Base-by-base conservation (phyloP, 2,888 invertebrate species). In the Apoda limacodes region DNA sequence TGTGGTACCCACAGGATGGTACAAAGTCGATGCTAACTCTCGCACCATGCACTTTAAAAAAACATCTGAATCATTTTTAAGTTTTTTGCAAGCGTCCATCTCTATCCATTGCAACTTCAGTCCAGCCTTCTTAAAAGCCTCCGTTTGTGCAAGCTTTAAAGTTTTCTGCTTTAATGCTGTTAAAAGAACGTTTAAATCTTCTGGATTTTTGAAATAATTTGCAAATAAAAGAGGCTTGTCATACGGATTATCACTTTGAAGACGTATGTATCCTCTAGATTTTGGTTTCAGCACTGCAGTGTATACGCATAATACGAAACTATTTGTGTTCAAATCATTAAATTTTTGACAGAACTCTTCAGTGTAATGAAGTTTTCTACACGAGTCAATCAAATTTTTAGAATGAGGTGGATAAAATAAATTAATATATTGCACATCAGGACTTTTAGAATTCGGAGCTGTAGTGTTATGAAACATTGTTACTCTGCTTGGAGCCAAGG, bases 211-310 rank as follows among this genome's bases (percentile, higher is more conserved):
- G 19, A 89, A 75, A 55, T 88, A 90, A 45, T 88, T 87, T 1
- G 88, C 76, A 41, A 84, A 25, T 28, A 35, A 27, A 13, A 64
- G 25, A 68, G 63, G 11, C 15, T 74, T 62, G n/a, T 83, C 81
- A 11, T 56, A 45, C 1, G 85, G 84, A 51, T 86, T 60, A 25
- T 30, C 31, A 20, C 37, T 88, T 35, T 80, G 83, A 4, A 97
- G 64, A 33, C 83, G 46, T n/a, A 93, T 62, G 39, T 67, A 74
- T 0, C 92, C 92, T 32, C 75, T 75, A 32, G 90, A 90, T 39
- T 78, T 82, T 0, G 92, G 92, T 31, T 87, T 68, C 55, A 91
- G 59, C 28, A 91, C 41, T 2, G 87, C 64, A 0, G 84, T 85
- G 3, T 82, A 69, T 2, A 85, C 59, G 13, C 82, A 66, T 43